Evolutionary conservation across 2,888 invertebrate species (phyloP), one percentile per base, ranked within the genome.

Genomic region (Aproaerema taeniolella): DNA sequence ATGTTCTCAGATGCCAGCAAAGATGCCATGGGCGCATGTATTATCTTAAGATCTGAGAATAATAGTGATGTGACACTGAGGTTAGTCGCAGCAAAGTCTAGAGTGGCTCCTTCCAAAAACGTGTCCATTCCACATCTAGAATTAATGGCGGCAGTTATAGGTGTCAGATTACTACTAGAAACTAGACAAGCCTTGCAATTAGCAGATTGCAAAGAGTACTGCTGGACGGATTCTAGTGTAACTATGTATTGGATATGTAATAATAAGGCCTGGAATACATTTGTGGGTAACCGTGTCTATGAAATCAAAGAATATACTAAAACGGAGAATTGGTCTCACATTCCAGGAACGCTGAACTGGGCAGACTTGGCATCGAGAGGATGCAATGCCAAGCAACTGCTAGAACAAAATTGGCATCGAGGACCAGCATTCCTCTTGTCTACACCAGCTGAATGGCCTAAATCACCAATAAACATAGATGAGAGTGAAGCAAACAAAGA

Each of bases 331-430:
- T 41, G 41, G 41, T 13, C 2, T n/a, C 41, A 41, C 12, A 28
- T 41, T 36, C 32, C 38, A 38, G 42, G 42, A 4, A 42, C n/a
- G n/a, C 39, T n/a, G n/a, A n/a, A n/a, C n/a, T n/a, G n/a, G n/a
- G n/a, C n/a, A n/a, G n/a, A n/a, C n/a, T n/a, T n/a, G 8, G 35
- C 42, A 5, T 42, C 42, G 15, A 31, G 42, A 28, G 42, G 42
- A 12, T 39, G 39, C 11, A 14, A 34, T 12, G 39, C 43, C 1
- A 43, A 39, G 25, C 20, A 9, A 0, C 28, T 39, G 0, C 10
- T 39, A 9, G 14, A 29, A 2, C 14, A 11, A 9, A 31, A 29
- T 28, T 43, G 43, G 43, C 39, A 32, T 39, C 32, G 39, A 14
- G 43, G 39, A 7, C 43, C 43, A 8, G 10, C 4, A n/a, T 43